Conservation (phyloP, 1,140 invertebrate genomes). For the Monochamus saltuarius region DNA sequence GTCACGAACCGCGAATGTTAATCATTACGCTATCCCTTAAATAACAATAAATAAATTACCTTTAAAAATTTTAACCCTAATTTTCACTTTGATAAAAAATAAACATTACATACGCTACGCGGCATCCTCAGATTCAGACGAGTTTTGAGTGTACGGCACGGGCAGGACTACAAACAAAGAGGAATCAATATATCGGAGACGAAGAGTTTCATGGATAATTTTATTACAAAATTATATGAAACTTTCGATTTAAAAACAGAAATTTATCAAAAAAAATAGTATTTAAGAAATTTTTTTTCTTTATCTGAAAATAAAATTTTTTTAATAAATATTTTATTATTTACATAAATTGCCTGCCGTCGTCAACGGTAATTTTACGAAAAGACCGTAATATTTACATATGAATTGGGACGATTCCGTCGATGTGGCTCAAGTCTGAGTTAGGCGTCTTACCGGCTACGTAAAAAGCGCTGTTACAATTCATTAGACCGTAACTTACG, state of each 20-base stretch:
- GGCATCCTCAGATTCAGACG: neutral
- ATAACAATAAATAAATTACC: constrained; percentile 26
- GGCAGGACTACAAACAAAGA: neutral
- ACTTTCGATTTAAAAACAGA: neutral
- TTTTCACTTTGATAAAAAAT: constrained; percentile 9
- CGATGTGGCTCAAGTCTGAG: no score
- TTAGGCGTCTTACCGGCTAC: no score
- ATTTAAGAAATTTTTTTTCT: constrained; percentile 20
- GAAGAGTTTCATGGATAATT: neutral
- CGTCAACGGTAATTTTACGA: no score
- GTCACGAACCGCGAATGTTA: constrained; percentile 8
- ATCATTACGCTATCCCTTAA: constrained; percentile 22
- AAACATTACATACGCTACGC: neutral
- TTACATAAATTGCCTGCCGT: no score
- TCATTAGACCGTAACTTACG: no score
- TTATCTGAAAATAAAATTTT: no score
- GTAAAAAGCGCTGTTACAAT: no score
- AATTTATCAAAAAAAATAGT: constrained; percentile 8
- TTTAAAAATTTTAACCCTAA: constrained; percentile 17
- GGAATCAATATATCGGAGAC: neutral
- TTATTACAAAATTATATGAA: neutral
- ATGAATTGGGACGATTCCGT: no score
- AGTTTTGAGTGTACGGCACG: neutral
- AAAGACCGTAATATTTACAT: no score
- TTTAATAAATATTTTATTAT: no score